Conservation (phyloP, 1,140 invertebrate species). For the Anthonomus grandis region DNA sequence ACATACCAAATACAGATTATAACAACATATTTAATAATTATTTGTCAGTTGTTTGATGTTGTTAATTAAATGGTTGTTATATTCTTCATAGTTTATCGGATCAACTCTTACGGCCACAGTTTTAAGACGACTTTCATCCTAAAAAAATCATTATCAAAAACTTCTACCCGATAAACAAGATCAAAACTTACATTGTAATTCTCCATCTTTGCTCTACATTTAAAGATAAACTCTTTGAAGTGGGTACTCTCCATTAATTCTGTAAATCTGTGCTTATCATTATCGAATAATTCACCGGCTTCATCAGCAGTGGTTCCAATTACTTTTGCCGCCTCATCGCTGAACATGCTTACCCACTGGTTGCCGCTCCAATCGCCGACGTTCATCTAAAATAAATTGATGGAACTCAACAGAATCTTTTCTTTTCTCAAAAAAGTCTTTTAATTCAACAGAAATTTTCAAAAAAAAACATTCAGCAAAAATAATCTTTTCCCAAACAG, state of each 20-base stretch:
- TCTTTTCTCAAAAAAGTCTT: too few species aligned
- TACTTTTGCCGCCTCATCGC: conserved; percentile 78
- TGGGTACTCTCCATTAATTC: conserved; percentile 68
- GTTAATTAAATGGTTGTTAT: conserved; percentile 61
- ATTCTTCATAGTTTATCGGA: conserved; percentile 72
- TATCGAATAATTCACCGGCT: conserved; percentile 66
- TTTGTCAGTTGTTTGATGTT: conserved; percentile 40
- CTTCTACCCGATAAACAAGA: too few species aligned
- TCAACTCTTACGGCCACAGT: conserved; percentile 64
- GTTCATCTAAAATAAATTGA: conserved; percentile 65
- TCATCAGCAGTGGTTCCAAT: conserved; percentile 75
- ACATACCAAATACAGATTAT: too few species aligned
- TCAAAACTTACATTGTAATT: conserved; percentile 74
- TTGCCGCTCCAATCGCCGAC: conserved; percentile 77
- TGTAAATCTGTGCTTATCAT: conserved; percentile 57
- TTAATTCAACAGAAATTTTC: too few species aligned
- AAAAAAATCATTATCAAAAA: conserved; percentile 37
- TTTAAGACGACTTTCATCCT: conserved; percentile 84
- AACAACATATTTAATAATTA: too few species aligned
- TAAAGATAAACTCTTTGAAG: conserved; percentile 79
- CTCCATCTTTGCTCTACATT: conserved; percentile 82
- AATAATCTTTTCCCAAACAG: too few species aligned
- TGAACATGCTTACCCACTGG: conserved; percentile 88
- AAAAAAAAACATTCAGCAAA: too few species aligned
- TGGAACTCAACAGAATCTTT: too few species aligned